Base-by-base conservation (phyloP, 2,113 vertebrate genomes). In the Alethe castanea region DNA sequence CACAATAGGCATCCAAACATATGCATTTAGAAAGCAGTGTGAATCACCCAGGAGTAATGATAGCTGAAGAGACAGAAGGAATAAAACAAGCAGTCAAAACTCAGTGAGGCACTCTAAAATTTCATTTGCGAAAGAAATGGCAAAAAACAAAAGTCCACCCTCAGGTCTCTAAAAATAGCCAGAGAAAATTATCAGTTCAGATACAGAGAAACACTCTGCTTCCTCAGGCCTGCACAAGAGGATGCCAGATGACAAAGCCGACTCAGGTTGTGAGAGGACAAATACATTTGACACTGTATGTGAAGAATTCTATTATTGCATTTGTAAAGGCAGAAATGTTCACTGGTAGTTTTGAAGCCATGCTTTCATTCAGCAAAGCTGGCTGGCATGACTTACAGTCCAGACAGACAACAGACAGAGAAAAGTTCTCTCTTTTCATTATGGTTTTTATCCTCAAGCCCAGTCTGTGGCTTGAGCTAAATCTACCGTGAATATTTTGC, bases 21-120 rank as follows among this genome's bases (percentile, higher is more conserved):
- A 65, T 18, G 50, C 69, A 62, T 72, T 90, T 47, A 61, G 84
- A 90, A 88, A 65, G 67, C 66, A 31, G 67, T 1, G 2, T 96
- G 95, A 97, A 94, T 94, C 95, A 95, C 61, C 78, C 74, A 42
- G 71, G 71, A 86, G 81, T 90, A 90, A 82, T 77, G 87, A 94
- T 86, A 91, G 90, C 71, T 66, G 85, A 62, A 66, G 81, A 88
- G 79, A 94, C 70, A 77, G n/a, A 65, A 88, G 74, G 64, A 91
- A 86, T 69, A 87, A 95, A 94, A 86, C 59, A 94, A 88, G 74
- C 45, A 89, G 74, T 45, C 62, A 85, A 82, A 90, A 76, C 66
- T 79, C 78, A 47, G 62, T 35, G 74, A 95, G 62, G 24, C 70
- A 66, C 36, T 91, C 71, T 76, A 85, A 82, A 87, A 92, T 78